Evolutionary conservation across 2,797 vertebrate species (phyloP), one percentile per base, ranked within the genome.

Genomic region (Sebastes nivosus): DNA sequence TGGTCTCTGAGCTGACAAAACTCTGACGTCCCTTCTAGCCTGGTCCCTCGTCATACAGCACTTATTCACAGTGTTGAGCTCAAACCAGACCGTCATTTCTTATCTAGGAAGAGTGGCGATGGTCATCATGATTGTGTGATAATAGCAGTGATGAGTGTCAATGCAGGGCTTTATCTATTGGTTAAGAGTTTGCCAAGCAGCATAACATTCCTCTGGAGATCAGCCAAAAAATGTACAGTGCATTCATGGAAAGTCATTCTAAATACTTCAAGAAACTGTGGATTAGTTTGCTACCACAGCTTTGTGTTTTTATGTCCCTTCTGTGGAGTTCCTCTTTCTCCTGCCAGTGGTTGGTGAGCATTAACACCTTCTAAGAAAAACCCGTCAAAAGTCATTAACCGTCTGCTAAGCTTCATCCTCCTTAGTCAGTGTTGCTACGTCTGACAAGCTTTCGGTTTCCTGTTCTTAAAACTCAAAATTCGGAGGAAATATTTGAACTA

Each of bases 1-100:
- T 72, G 52, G 38, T 73, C 74, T 82, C 71, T 66, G 50, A 72
- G 55, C 68, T 67, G 81, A 80, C 82, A 71, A 30, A 70, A 71
- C 58, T 54, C 58, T 59, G 60, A 67, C 82, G 63, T 57, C 69
- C 66, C 50, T 6, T 69, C 50, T 6, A 32, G 42, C 29, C 66
- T 27, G 63, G 52, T 67, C 29, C 46, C 38, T n/a, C 46, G 34
- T n/a, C 11, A 8, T 30, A 25, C 36, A 32, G 8, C 50, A 12
- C 60, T 67, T 13, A 59, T 25, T 73, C 60, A 42, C 27, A 7
- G 52, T 36, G 76, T 29, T 32, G 38, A 32, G 22, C 46, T 80
- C 10, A 42, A 36, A 59, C 27, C 67, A 80, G 70, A 68, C 80
- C 57, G 61, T 8, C 16, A 22, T 57, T 57, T 76, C 36, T 73